These are phyloP conservation scores for Cottus gobio DNA, from an alignment of 2,113 vertebrate genomes.

Conservation along the genomic window DNA sequence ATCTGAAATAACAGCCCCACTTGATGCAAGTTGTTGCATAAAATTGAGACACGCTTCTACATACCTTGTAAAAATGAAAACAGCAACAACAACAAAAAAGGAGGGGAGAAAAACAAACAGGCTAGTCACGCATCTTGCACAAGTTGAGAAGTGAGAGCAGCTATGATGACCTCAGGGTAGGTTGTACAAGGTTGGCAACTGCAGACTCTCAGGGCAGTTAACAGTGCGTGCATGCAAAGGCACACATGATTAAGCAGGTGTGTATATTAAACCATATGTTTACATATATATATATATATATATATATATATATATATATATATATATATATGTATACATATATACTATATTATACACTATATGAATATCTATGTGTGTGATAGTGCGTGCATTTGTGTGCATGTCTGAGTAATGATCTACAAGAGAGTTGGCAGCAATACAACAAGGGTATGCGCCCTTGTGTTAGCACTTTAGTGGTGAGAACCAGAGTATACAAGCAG, in stretches of 20 bases:
- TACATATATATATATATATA: background rate
- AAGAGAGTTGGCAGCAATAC: conserved; percentile 52
- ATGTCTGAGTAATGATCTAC: conserved; percentile 52
- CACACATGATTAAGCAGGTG: conserved; percentile 36
- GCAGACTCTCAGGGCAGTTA: conserved; percentile 31
- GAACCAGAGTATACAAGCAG: conserved; percentile 55
- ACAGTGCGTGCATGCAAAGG: conserved; percentile 14
- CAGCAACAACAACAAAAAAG: conserved; percentile 56
- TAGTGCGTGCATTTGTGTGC: conserved; percentile 18
- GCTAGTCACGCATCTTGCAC: conserved; percentile 79
- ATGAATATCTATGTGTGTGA: conserved; percentile 20
- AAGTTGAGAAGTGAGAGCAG: conserved; percentile 63
- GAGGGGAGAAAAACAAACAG: conserved; percentile 64
- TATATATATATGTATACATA: background rate
- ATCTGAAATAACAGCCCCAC: conserved; percentile 74
- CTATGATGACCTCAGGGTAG: conserved; percentile 49
- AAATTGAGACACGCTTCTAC: conserved; percentile 78
- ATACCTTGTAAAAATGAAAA: conserved; percentile 81
- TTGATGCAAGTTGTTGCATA: conserved; percentile 74
- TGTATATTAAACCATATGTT: conserved; percentile 22
- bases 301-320: background rate
- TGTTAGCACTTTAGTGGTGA: conserved; percentile 54
- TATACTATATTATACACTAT: background rate
- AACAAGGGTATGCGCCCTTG: conserved; percentile 45
- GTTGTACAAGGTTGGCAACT: conserved; percentile 39